Conservation (phyloP, 2,888 invertebrate species). For the Arge pagana region DNA sequence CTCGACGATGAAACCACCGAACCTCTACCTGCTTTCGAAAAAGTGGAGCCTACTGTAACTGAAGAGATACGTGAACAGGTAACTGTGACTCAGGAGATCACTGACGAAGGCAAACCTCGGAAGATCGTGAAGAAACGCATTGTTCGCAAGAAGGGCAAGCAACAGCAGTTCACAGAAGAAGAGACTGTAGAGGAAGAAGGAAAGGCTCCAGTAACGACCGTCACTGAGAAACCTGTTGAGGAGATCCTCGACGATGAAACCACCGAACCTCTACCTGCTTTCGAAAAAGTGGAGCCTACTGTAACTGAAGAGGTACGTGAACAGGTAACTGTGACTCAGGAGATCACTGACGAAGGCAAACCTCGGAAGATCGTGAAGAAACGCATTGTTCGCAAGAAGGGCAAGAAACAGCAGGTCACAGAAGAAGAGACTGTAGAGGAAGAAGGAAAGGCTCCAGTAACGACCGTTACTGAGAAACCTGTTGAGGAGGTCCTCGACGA, state of each 20-base stretch:
- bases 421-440: constrained; percentile 55
- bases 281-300: constrained; percentile 25
- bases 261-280: constrained; percentile 19
- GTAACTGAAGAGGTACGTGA: constrained; percentile 38
- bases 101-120: no score
- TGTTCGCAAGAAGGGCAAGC: constrained; percentile 49
- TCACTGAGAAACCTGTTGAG: constrained; percentile 49
- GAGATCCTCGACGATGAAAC: constrained; percentile 33
- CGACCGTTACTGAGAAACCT: constrained; percentile 48
- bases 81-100: neutral
- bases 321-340: constrained; percentile 37
- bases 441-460: constrained; percentile 52
- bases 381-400: constrained; percentile 53
- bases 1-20: no score
- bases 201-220: constrained; percentile 55
- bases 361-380: constrained; percentile 48
- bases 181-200: constrained; percentile 58
- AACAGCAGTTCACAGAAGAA: constrained; percentile 50
- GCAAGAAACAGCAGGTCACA: constrained; percentile 54
- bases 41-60: no score
- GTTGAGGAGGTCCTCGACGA: constrained; percentile 32
- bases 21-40: no score
- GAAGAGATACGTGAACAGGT: no score
- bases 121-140: constrained; percentile 45
- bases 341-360: constrained; percentile 31